phyloP scores from a whole-genome alignment of 2,113 vertebrate genomes.

The Candoia aspera region DNA sequence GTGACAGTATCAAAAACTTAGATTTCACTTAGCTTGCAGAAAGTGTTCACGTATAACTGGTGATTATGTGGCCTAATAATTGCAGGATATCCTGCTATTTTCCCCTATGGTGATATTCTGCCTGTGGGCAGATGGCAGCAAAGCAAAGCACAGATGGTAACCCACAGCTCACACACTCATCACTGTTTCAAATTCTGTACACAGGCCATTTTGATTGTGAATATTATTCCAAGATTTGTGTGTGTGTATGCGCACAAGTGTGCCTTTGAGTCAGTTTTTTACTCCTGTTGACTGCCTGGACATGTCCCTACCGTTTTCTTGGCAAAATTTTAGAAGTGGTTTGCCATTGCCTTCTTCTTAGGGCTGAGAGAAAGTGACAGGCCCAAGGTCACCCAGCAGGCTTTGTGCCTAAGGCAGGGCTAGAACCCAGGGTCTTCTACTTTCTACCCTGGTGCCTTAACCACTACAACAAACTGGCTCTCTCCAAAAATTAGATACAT shows the following conservation, averaged over 20 bases:
- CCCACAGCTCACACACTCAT: constrained; percentile 40
- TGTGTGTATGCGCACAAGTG: not conserved
- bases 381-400: not conserved
- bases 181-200: not conserved
- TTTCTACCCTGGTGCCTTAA: not conserved
- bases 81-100: constrained; percentile 51
- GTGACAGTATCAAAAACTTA: not conserved
- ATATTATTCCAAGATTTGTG: not conserved
- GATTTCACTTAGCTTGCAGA: constrained; percentile 28
- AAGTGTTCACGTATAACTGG: constrained; percentile 29
- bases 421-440: not conserved
- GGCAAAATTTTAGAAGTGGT: not conserved
- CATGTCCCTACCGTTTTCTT: not conserved
- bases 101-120: constrained; percentile 44
- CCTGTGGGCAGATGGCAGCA: constrained; percentile 64
- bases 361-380: not conserved
- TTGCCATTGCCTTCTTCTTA: not conserved
- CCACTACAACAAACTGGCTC: not conserved
- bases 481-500: not conserved
- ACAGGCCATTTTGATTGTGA: constrained; percentile 28
- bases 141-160: constrained; percentile 58
- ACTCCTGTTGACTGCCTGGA: not conserved
- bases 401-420: too few relatives aligned
- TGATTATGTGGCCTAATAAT: constrained; percentile 49
- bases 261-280: not conserved